Evolutionary conservation across 2,888 invertebrate genomes (phyloP), one percentile per base, ranked within the genome.

Genomic region (Anodontia alba): DNA sequence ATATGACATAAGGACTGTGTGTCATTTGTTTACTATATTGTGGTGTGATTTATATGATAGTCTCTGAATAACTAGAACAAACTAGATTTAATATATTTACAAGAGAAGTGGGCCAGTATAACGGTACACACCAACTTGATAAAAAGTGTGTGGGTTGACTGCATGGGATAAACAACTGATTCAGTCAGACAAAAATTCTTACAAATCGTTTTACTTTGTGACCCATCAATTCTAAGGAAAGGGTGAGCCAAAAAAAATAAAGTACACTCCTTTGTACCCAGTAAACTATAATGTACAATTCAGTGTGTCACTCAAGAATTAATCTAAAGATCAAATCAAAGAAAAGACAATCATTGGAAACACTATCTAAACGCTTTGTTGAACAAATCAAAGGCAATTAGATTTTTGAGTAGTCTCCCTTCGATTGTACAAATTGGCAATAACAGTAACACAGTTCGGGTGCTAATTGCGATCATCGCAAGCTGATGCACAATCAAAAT

Each of bases 401-500:
- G 33, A 31, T 62, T 10, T 62, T 62, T 62, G 62, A 23, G 78
- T 85, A 82, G 71, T 69, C 68, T 71, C 85, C 85, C 85, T 83
- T 85, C 38, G 26, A 80, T 81, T 68, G 67, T 38, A 38, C 70
- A 23, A 66, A 78, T 42, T 72, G 68, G 69, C 62, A 42, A 67
- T 42, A 68, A 38, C 38, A 26, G 70, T 69, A 51, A 67, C 71
- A 76, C 33, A 62, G 51, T 66, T 15, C 46, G 33, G 29, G 20
- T 3, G 26, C 33, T 31, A 7, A 57, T 57, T 29, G 17, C 12
- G 1, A 33, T 3, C n/a, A 31, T 10, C 20, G 33, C 33, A 31
- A 62, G 62, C 62, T 62, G 33, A 33, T 33, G 33, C 17, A n/a
- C 62, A 62, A 38, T 54, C 20, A 46, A 78, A 51, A 68, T 67